Evolutionary conservation across 2,113 vertebrate species (phyloP), one percentile per base, ranked within the genome.

Genomic region (Atractosteus spatula): DNA sequence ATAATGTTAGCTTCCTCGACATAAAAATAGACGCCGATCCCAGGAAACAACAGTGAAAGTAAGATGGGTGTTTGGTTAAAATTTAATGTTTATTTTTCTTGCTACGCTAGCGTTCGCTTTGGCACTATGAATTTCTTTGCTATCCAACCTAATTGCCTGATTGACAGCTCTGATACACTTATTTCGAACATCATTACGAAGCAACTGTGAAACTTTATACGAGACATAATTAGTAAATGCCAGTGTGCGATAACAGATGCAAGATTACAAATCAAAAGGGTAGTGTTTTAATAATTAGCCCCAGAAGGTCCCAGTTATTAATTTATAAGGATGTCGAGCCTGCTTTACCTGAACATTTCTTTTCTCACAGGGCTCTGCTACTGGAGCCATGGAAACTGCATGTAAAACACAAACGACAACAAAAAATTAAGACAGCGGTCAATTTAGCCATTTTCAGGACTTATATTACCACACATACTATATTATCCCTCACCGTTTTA

Each of bases 401-500:
- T 29, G 29, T 29, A 29, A 29, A 29, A 29, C 29, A 29, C 29
- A 29, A 29, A 29, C 29, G 29, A 29, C 29, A 29, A 29, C 29
- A 29, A 29, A 29, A 29, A 29, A 29, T 29, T 29, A 29, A 29
- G 29, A 29, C 29, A 29, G 29, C 29, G 29, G 29, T 29, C 29
- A 29, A 2, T 29, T 29, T 29, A 29, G 29, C 2, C 29, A 29
- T 29, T 29, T 29, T 29, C 29, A 29, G 29, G 1, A 29, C 29
- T 29, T 29, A 29, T 29, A 29, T 29, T 29, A 29, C 29, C 29
- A 29, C 29, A 29, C 5, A 59, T 14, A 10, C 5, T 44, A 74
- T 42, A 69, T 77, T 75, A 75, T 78, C 76, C 43, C 70, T 76
- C 77, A 55, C 80, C 66, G 59, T 79, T 79, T 85, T 86, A 81